Conservation (phyloP, 1,140 invertebrate species). For the Diachasma alloeum region DNA sequence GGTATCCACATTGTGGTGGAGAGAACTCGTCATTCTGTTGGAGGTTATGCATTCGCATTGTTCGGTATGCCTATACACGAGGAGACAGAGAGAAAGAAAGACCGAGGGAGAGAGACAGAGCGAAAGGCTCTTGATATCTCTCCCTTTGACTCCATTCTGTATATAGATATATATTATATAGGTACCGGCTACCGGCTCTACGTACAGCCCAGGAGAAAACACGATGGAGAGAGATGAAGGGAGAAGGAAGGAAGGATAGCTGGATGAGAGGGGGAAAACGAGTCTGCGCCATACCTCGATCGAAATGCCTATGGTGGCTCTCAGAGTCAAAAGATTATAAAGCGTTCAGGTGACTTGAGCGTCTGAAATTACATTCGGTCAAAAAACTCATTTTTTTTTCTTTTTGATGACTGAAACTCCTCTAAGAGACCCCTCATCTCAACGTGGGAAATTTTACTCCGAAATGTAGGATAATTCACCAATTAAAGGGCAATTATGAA, state of each 20-base stretch:
- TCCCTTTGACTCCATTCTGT: not conserved
- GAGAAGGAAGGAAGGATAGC: not conserved
- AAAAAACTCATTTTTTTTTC: not conserved
- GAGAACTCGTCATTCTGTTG: slow-evolving; percentile 10
- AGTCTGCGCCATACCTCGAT: slow-evolving; percentile 54
- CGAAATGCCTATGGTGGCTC: slow-evolving; percentile 41
- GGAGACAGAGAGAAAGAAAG: not conserved
- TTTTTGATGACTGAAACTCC: not conserved
- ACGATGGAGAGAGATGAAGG: slow-evolving; percentile 21
- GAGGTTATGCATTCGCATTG: slow-evolving; percentile 22
- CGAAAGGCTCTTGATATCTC: not conserved
- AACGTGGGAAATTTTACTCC: not conserved
- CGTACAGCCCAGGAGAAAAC: slow-evolving; percentile 5
- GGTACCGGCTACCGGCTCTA: not conserved
- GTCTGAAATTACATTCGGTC: slow-evolving; percentile 24
- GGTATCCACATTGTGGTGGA: not conserved
- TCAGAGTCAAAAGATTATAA: slow-evolving; percentile 15
- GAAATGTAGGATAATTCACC: too few species aligned
- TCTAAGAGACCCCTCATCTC: not conserved
- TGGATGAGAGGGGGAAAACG: slow-evolving; percentile 43
- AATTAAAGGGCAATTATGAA: too few species aligned
- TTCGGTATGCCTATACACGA: slow-evolving; percentile 8
- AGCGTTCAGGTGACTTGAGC: slow-evolving; percentile 18
- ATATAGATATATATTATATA: not conserved
- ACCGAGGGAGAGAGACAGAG: not conserved